Base-by-base conservation (phyloP, 2,888 invertebrate species). In the Limnephilus rhombicus region DNA sequence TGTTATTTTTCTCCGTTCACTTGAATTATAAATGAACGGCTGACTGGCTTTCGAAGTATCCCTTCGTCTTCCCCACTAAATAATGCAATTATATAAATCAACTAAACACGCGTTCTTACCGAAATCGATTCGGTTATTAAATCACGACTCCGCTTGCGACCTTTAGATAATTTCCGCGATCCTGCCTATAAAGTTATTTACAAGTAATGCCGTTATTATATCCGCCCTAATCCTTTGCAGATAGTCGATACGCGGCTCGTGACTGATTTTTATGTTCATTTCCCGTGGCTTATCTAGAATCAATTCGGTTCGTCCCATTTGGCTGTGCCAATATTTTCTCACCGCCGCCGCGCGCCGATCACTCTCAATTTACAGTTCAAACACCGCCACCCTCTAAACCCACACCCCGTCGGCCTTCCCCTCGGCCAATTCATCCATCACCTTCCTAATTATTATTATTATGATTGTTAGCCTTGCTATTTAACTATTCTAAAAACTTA, bases 331-430 rank as follows among this genome's bases (percentile, higher is more conserved):
- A 93, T 92, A 93, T 93, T 92, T 92, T 88, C 93, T 85, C 87
- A 80, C 90, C 91, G 88, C 68, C n/a, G 68, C 68, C 53, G 53
- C 53, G 18, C 68, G 68, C 91, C 45, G 92, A 92, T 93, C 92
- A 83, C 93, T 93, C 93, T 93, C 93, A 93, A 91, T 93, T 92
- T 92, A 92, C 93, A 93, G 93, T 93, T 93, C 92, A 92, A 92
- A 92, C 91, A 91, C 31, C 91, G 68, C 80, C 89, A 86, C 82
- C 91, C 85, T 37, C 34, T 34, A 31, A 82, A 34, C 31, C 90
- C 90, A 49, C 87, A 87, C 90, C 83, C 90, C 24, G 5, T n/a
- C 68, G 68, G 24, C 68, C 68, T 68, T n/a, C 9, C 68, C 68
- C 68, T 68, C 24, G 68, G 24, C 68, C 68, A 68, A 4, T 68